Evolutionary conservation across 2,113 vertebrate species (phyloP).

Genomic region (Ptilonorhynchus violaceus): DNA sequence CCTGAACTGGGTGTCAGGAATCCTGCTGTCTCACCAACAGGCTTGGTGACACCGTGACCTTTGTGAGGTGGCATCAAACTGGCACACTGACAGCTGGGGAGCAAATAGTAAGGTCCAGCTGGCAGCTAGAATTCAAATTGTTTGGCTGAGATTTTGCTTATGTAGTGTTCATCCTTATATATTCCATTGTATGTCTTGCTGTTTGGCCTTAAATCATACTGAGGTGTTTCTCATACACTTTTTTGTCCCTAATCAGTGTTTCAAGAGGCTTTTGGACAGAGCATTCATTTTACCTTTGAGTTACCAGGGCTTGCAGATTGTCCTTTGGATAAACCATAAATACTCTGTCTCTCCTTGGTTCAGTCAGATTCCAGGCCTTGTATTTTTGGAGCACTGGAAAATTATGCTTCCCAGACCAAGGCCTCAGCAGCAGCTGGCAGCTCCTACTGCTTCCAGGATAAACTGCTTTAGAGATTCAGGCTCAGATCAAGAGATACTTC

Average conservation of each 20-base stretch:
- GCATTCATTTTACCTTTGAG: neutral
- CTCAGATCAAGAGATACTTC: constrained; percentile 2
- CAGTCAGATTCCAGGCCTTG: neutral
- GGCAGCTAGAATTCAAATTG: neutral
- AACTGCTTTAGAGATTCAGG: neutral
- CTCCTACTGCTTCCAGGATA: neutral
- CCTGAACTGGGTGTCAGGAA: neutral
- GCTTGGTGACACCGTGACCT: neutral
- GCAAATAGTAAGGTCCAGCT: neutral
- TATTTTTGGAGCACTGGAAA: neutral
- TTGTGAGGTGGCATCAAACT: neutral
- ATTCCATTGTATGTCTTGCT: neutral
- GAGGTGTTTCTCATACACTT: neutral
- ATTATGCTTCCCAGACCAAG: neutral
- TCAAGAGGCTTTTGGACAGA: neutral
- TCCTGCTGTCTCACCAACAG: neutral
- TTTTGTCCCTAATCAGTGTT: neutral
- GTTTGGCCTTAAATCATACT: neutral
- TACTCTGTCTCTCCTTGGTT: neutral
- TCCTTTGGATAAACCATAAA: neutral
- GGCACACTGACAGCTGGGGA: neutral
- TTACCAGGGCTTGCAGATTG: neutral
- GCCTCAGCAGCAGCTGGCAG: neutral
- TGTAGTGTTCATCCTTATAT: neutral
- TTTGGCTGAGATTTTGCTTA: neutral